phyloP scores from a whole-genome alignment of 2,113 vertebrate species.

The Panthera uncia region DNA sequence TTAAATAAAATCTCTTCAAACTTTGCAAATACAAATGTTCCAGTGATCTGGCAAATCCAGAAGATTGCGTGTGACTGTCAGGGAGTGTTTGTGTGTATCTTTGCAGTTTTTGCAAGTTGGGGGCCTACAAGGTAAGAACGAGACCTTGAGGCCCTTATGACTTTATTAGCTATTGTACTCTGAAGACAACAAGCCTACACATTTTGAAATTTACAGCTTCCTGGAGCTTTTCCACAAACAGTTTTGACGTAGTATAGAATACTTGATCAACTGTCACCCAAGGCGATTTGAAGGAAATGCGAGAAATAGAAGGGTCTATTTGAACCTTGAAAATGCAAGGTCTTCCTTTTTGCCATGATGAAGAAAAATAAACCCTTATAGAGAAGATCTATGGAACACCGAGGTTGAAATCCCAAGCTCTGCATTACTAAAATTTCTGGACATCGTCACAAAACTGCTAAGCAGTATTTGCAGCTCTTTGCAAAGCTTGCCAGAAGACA shows the following conservation, averaged over 20 bases:
- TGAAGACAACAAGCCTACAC: constrained; percentile 74
- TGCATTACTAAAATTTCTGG: constrained; percentile 80
- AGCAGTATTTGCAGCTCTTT: constrained; percentile 65
- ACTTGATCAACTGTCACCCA: constrained; percentile 80
- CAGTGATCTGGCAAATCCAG: neutral
- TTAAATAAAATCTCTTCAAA: constrained; percentile 41
- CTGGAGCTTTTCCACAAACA: constrained; percentile 72
- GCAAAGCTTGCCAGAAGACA: constrained; percentile 67
- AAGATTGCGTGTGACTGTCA: neutral
- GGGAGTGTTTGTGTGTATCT: neutral
- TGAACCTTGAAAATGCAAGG: constrained; percentile 77
- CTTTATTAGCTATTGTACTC: constrained; percentile 76
- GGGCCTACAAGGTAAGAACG: constrained; percentile 70
- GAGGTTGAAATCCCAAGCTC: constrained; percentile 77
- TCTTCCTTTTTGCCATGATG: constrained; percentile 76
- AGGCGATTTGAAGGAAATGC: constrained; percentile 77
- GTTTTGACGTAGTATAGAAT: constrained; percentile 79
- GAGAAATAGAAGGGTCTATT: constrained; percentile 80
- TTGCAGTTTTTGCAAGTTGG: constrained; percentile 49
- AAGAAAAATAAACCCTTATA: constrained; percentile 81
- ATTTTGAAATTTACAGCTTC: constrained; percentile 81
- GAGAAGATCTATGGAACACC: constrained; percentile 80
- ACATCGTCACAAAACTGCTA: constrained; percentile 76
- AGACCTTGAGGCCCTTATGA: constrained; percentile 65
- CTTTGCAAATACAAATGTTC: neutral